Conservation (phyloP, 2,888 invertebrate genomes). For the Sisyra terminalis region DNA sequence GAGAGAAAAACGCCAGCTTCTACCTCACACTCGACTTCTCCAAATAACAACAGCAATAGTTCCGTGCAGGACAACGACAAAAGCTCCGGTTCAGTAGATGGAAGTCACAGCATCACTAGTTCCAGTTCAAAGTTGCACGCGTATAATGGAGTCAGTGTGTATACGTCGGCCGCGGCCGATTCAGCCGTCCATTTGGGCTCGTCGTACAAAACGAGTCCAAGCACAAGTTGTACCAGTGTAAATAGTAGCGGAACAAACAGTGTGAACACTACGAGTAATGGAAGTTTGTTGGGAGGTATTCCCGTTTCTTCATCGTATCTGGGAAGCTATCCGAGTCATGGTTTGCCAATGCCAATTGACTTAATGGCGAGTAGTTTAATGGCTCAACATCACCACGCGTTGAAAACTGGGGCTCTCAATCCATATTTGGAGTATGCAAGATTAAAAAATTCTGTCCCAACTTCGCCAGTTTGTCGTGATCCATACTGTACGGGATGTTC, state of each 20-base stretch:
- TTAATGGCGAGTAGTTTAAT: constrained; percentile 60
- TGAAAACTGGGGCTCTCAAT: constrained; percentile 54
- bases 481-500: constrained; percentile 88
- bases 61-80: constrained; percentile 13
- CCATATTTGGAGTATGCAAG: constrained; percentile 78
- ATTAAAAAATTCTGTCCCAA: constrained; percentile 57
- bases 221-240: no score
- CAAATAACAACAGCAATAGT: constrained; percentile 9
- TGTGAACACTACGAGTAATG: no score
- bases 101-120: constrained; percentile 22
- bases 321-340: constrained; percentile 40
- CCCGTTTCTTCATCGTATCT: constrained; percentile 41
- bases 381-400: constrained; percentile 59
- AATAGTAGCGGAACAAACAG: no score
- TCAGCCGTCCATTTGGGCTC: constrained; percentile 17
- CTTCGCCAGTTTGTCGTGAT: constrained; percentile 68
- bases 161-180: constrained; percentile 16
- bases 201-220: background rate
- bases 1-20: constrained; percentile 40
- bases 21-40: constrained; percentile 25
- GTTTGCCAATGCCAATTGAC: constrained; percentile 52
- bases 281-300: constrained; percentile 20
- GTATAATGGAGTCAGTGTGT: no score
- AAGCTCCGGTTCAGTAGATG: constrained; percentile 20
- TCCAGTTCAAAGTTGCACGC: constrained; percentile 20